Conservation (phyloP, 2,888 invertebrate genomes). For the Apodemia hepburni region DNA sequence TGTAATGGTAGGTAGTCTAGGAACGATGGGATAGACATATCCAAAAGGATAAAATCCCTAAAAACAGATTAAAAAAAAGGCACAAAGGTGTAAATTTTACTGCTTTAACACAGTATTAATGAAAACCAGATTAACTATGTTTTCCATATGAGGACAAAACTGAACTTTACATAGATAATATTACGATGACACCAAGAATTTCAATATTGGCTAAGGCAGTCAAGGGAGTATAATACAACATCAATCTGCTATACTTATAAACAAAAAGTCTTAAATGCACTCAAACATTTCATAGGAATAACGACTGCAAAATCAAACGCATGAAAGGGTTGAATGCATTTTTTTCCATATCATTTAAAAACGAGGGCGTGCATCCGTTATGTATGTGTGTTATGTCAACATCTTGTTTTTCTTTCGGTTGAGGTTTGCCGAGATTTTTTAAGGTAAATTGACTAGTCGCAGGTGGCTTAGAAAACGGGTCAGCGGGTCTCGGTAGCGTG, state of each 20-base stretch:
- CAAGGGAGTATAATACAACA: too few species aligned
- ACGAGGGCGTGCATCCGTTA: constrained; percentile 63
- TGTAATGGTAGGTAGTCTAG: too few species aligned
- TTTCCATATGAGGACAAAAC: too few species aligned
- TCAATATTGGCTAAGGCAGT: too few species aligned
- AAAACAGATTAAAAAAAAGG: too few species aligned
- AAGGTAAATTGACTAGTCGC: constrained; percentile 70
- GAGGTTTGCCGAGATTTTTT: constrained; percentile 68
- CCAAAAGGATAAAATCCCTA: too few species aligned
- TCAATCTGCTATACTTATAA: not conserved
- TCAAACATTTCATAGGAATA: constrained; percentile 42
- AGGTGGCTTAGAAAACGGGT: constrained; percentile 66
- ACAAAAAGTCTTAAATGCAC: not conserved
- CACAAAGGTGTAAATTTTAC: too few species aligned
- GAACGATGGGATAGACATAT: too few species aligned
- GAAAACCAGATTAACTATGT: too few species aligned
- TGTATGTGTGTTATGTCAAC: constrained; percentile 74
- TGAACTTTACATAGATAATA: too few species aligned
- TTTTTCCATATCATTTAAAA: constrained; percentile 52
- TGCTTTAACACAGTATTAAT: too few species aligned
- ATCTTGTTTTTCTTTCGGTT: constrained; percentile 67
- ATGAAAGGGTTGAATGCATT: constrained; percentile 47
- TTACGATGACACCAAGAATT: too few species aligned
- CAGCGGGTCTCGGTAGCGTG: constrained; percentile 67
- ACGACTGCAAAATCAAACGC: constrained; percentile 53